Percentiles rank a stretch among this genome's conserved stretches.
phyloP scores from a whole-genome alignment of 2,113 vertebrate species.

The Corythaixoides concolor region DNA sequence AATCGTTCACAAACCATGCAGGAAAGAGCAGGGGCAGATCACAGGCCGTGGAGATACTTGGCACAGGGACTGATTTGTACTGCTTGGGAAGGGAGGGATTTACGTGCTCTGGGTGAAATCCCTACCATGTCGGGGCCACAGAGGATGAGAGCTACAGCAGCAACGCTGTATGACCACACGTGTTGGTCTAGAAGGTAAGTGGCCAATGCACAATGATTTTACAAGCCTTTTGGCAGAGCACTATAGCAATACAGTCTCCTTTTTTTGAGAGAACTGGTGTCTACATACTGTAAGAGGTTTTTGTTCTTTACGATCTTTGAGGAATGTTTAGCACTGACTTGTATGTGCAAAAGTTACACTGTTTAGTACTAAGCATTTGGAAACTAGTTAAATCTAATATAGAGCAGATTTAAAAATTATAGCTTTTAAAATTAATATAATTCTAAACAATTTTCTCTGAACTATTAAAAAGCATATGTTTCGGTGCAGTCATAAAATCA shows the following conservation, averaged over 20 bases:
- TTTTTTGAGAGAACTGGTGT: neutral
- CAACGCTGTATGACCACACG: accelerated
- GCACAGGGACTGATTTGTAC: neutral
- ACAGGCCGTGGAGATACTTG: accelerated
- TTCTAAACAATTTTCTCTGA: neutral
- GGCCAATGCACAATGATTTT: neutral
- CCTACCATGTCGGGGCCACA: accelerated
- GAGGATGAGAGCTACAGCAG: neutral
- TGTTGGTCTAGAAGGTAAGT: neutral
- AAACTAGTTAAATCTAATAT: neutral
- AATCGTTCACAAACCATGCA: neutral
- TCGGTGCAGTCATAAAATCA: neutral
- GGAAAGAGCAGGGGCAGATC: neutral
- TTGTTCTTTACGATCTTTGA: neutral
- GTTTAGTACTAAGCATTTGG: neutral
- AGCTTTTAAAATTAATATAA: neutral
- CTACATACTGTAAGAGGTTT: neutral
- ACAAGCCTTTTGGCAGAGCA: neutral
- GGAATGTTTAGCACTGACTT: neutral
- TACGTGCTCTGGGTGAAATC: neutral
- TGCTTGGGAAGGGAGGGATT: neutral
- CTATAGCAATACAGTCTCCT: neutral
- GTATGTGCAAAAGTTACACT: neutral
- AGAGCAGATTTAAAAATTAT: neutral
- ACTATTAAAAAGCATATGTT: neutral